Evolutionary conservation across 2,888 invertebrate genomes (phyloP).

Genomic region (Spicauda simplicius): DNA sequence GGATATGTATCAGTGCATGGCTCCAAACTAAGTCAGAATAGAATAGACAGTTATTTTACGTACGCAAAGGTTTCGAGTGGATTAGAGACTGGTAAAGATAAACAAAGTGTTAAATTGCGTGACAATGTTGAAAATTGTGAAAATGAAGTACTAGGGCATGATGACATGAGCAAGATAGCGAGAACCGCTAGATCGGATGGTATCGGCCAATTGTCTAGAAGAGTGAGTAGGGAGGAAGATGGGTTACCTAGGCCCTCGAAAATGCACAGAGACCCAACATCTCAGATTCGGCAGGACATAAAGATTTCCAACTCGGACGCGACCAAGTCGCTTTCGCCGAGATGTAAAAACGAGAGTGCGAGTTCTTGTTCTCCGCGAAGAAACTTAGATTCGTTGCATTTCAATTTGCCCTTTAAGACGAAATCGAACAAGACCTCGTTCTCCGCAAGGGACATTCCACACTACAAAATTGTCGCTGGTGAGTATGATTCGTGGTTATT

Average conservation of each 20-base stretch:
- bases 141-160: slow-evolving; percentile 48
- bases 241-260: slow-evolving; percentile 52
- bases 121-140: slow-evolving; percentile 39
- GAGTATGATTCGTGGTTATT: slow-evolving; percentile 18
- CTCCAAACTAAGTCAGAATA: slow-evolving; percentile 61
- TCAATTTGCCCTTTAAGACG: slow-evolving; percentile 59
- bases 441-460: slow-evolving; percentile 58
- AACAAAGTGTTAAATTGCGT: slow-evolving; percentile 32
- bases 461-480: slow-evolving; percentile 78
- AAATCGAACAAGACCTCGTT: slow-evolving; percentile 56
- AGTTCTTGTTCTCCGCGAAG: slow-evolving; percentile 61
- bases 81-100: slow-evolving; percentile 39
- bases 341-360: slow-evolving; percentile 44
- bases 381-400: slow-evolving; percentile 61
- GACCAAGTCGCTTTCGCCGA: slow-evolving; percentile 50
- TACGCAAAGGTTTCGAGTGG: slow-evolving; percentile 50
- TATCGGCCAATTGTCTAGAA: slow-evolving; percentile 49
- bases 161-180: slow-evolving; percentile 69
- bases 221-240: slow-evolving; percentile 51
- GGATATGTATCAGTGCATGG: slow-evolving; percentile 48
- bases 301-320: slow-evolving; percentile 56
- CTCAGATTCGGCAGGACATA: slow-evolving; percentile 49
- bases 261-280: slow-evolving; percentile 47
- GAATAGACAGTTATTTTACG: slow-evolving; percentile 63
- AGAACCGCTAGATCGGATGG: slow-evolving; percentile 63